Percentiles rank a stretch among this genome's conserved stretches.
Evolutionary conservation across 1,140 invertebrate genomes (phyloP).

Genomic region (Adoxophyes honmai): DNA sequence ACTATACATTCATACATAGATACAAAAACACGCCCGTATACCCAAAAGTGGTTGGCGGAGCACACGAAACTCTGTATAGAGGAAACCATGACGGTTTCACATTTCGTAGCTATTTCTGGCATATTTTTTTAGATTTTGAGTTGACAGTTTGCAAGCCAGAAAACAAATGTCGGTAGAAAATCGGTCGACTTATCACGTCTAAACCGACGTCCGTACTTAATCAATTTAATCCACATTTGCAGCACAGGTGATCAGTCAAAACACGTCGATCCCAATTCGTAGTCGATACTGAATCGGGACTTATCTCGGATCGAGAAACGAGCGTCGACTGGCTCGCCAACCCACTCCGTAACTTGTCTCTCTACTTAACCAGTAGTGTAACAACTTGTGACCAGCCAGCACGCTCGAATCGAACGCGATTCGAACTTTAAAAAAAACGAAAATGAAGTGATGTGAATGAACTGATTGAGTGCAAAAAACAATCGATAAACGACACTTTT

Average conservation of each 20-base stretch:
- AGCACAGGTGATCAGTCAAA: background rate
- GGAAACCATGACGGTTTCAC: too few species aligned
- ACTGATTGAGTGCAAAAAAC: background rate
- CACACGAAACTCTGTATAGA: too few species aligned
- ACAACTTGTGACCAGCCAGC: slow-evolving; percentile 48
- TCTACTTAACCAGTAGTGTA: slow-evolving; percentile 46
- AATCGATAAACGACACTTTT: slow-evolving; percentile 10
- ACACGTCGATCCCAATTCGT: slow-evolving; percentile 34
- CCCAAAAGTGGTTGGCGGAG: too few species aligned
- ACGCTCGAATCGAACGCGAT: slow-evolving; percentile 37
- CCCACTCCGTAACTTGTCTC: slow-evolving; percentile 24
- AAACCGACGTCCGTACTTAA: too few species aligned
- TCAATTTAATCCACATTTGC: too few species aligned
- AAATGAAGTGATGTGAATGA: background rate
- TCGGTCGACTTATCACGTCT: too few species aligned
- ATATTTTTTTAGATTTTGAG: too few species aligned
- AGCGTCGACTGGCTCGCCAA: slow-evolving; percentile 10
- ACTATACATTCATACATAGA: too few species aligned
- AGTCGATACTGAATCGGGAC: slow-evolving; percentile 23
- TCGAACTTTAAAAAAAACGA: slow-evolving; percentile 22
- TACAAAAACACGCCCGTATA: too few species aligned
- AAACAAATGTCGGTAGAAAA: too few species aligned
- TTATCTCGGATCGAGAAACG: slow-evolving; percentile 61
- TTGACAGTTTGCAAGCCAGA: too few species aligned
- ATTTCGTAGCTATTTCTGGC: too few species aligned